Percentiles rank a stretch among this genome's conserved stretches.
phyloP scores from a whole-genome alignment of 2,888 invertebrate species.

The Pogonocherus hispidulus region DNA sequence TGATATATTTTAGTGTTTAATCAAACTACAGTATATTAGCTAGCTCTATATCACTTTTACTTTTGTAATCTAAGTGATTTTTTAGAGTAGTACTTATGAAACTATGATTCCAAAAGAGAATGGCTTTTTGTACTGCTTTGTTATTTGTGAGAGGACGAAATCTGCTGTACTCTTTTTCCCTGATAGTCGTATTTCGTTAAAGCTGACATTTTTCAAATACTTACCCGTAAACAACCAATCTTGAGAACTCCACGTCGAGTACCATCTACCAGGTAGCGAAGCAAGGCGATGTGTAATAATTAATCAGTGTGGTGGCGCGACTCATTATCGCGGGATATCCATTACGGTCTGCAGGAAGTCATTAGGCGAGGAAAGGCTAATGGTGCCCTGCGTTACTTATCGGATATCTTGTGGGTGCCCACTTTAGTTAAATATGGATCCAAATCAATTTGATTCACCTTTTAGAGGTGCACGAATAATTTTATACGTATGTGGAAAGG shows the following conservation, averaged over 20 bases:
- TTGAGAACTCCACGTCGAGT: background rate
- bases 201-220: too few species aligned
- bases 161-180: too few species aligned
- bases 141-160: too few species aligned
- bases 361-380: constrained; percentile 62
- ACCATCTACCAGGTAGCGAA: constrained; percentile 13
- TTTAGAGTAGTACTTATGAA: too few species aligned
- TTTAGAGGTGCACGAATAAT: constrained; percentile 1
- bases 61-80: too few species aligned
- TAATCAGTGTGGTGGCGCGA: constrained; percentile 62
- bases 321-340: constrained; percentile 66
- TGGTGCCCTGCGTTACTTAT: constrained; percentile 46
- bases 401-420: constrained; percentile 35
- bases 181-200: too few species aligned
- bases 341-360: constrained; percentile 65
- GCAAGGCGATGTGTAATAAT: constrained; percentile 56
- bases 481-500: background rate
- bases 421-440: constrained; percentile 31
- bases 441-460: constrained; percentile 31
- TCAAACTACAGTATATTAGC: too few species aligned
- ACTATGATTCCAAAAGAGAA: too few species aligned
- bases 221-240: too few species aligned
- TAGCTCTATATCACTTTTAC: too few species aligned
- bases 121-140: too few species aligned
- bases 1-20: too few species aligned